These are phyloP conservation scores for Zoanthus gigantus DNA, from an alignment of 92 coral and sea anemone genomes.

Conservation along the genomic window DNA sequence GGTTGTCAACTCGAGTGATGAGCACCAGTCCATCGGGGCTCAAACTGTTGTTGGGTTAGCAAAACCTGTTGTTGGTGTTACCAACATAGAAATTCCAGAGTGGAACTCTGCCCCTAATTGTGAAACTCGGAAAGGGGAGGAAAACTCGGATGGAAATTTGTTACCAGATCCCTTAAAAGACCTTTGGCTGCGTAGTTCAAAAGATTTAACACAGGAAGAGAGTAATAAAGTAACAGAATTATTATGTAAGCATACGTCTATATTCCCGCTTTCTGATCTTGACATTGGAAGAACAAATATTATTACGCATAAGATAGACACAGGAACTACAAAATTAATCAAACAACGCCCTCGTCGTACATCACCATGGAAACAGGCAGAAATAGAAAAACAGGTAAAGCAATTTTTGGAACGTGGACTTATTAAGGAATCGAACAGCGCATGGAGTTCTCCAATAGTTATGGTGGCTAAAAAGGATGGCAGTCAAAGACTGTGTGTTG, in stretches of 20 bases:
- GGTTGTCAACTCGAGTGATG: slow-evolving; percentile 31
- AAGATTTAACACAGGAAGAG: slow-evolving; percentile 45
- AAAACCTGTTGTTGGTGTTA: slow-evolving; percentile 52
- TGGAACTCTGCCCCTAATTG: neutral
- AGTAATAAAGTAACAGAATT: slow-evolving; percentile 41
- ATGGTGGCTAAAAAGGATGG: slow-evolving; percentile 71
- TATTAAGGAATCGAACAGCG: slow-evolving; percentile 58
- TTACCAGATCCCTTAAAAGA: slow-evolving; percentile 64
- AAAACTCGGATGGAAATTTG: slow-evolving; percentile 29
- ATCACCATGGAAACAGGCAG: slow-evolving; percentile 10
- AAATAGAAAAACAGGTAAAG: neutral
- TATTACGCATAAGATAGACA: slow-evolving; percentile 36
- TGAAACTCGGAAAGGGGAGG: slow-evolving; percentile 19
- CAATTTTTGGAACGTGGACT: slow-evolving; percentile 42
- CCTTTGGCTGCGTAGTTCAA: slow-evolving; percentile 43
- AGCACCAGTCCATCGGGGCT: slow-evolving; percentile 44
- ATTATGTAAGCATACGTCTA: slow-evolving; percentile 40
- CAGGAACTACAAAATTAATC: slow-evolving; percentile 8
- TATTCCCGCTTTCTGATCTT: slow-evolving; percentile 45
- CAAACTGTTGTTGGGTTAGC: slow-evolving; percentile 63
- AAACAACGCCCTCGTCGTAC: slow-evolving; percentile 20
- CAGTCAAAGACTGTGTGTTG: slow-evolving; percentile 60
- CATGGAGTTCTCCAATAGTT: slow-evolving; percentile 61
- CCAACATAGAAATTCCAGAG: slow-evolving; percentile 46
- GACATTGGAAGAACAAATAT: slow-evolving; percentile 46